A percentile compares a stretch with the other conserved stretches of the same genome.
Conservation (phyloP, 2,888 invertebrate genomes). For the Seladonia tumulorum region DNA sequence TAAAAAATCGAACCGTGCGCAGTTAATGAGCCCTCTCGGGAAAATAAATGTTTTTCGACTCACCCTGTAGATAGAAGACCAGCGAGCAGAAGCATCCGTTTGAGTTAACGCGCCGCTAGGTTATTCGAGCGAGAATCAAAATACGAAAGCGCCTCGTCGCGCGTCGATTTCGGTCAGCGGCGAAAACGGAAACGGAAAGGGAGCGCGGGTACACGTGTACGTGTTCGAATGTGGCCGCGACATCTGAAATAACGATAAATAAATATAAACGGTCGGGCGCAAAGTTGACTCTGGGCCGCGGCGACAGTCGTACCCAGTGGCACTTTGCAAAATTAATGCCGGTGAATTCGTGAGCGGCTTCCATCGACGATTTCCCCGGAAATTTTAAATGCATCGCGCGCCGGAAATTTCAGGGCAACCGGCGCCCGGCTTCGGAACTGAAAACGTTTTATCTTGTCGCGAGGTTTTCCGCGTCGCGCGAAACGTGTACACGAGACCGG, state of each 20-base stretch:
- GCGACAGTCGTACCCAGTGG: neutral
- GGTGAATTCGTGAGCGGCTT: constrained; percentile 12
- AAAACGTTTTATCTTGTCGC: constrained; percentile 49
- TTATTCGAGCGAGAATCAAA: neutral
- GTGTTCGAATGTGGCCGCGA: neutral
- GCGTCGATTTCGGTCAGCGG: neutral
- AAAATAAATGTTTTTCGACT: too few relatives aligned
- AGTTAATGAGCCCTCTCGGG: too few relatives aligned
- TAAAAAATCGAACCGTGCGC: too few relatives aligned
- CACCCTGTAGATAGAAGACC: too few relatives aligned
- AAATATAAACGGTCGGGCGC: constrained; percentile 4
- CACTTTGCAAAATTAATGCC: constrained; percentile 41
- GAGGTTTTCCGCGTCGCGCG: constrained; percentile 29
- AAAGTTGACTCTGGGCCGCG: neutral
- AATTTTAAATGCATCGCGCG: constrained; percentile 29
- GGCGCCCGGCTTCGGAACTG: neutral
- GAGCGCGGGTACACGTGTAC: neutral
- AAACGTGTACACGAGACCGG: constrained; percentile 17
- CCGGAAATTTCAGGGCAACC: constrained; percentile 24
- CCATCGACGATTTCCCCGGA: constrained; percentile 33
- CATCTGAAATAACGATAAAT: neutral
- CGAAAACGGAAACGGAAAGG: neutral
- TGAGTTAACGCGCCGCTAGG: neutral
- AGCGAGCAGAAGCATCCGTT: neutral
- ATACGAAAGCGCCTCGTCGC: neutral